phyloP scores from a whole-genome alignment of 92 coral and sea anemone genomes.

The Epizoanthus fatuus region DNA sequence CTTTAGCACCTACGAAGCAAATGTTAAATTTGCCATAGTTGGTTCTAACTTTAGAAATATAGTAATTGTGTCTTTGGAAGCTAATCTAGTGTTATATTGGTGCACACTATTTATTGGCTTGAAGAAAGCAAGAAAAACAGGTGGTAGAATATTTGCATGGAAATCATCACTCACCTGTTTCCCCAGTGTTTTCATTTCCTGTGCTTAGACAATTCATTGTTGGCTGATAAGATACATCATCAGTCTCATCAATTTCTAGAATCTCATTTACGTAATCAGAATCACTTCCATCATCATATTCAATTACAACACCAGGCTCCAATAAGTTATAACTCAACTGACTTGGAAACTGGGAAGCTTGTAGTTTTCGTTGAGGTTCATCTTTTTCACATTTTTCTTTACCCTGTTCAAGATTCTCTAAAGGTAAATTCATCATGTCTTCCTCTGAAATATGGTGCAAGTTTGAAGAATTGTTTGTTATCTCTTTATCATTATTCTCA shows the following conservation, averaged over 20 bases:
- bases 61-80: too few relatives aligned
- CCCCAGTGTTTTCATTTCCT: conserved; percentile 2
- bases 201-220: not conserved
- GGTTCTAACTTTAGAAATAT: too few relatives aligned
- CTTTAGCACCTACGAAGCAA: too few relatives aligned
- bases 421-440: not conserved
- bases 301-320: conserved; percentile 58
- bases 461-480: not conserved
- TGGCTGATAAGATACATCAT: not conserved
- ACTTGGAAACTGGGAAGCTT: not conserved
- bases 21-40: too few relatives aligned
- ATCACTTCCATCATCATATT: conserved; percentile 60
- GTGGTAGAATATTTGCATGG: too few relatives aligned
- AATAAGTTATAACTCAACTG: not conserved
- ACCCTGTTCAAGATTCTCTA: not conserved
- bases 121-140: too few relatives aligned
- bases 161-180: conserved; percentile 15
- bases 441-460: not conserved
- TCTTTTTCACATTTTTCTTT: not conserved
- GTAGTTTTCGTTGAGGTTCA: not conserved
- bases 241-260: conserved; percentile 32
- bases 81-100: too few relatives aligned
- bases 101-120: too few relatives aligned
- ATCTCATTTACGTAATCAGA: conserved; percentile 42
- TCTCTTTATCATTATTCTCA: not conserved